phyloP scores from a whole-genome alignment of 2,888 invertebrate species.

The Chrysotoxum bicinctum region DNA sequence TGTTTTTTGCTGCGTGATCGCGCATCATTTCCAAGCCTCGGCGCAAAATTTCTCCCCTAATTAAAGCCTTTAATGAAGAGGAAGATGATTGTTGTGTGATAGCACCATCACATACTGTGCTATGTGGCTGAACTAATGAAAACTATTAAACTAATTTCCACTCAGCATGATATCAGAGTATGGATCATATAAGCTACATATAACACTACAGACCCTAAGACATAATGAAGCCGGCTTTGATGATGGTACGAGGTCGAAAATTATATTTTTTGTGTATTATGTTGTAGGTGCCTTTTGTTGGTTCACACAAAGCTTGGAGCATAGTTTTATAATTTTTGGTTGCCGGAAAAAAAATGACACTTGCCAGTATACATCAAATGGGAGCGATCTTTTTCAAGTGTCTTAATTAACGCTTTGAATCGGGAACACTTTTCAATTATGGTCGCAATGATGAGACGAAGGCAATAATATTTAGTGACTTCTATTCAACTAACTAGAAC shows the following conservation, averaged over 20 bases:
- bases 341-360: not conserved
- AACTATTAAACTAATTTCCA: conserved; percentile 61
- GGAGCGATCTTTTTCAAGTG: conserved; percentile 43
- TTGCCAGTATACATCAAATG: conserved; percentile 17
- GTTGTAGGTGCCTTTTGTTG: not conserved
- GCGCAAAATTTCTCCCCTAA: conserved; percentile 71
- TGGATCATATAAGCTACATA: conserved; percentile 22
- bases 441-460: conserved; percentile 38
- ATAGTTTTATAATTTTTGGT: conserved; percentile 4
- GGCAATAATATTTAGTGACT: conserved; percentile 24
- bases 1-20: conserved; percentile 40
- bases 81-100: conserved; percentile 37
- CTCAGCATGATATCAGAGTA: conserved; percentile 45
- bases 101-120: not conserved
- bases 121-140: conserved; percentile 49
- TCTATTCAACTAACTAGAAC: not conserved
- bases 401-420: conserved; percentile 57
- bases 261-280: not conserved
- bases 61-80: conserved; percentile 50
- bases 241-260: conserved; percentile 38
- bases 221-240: conserved; percentile 21
- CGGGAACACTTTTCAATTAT: conserved; percentile 53
- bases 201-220: conserved; percentile 37
- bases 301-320: conserved; percentile 43
- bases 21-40: conserved; percentile 53